Evolutionary conservation across 2,888 invertebrate genomes (phyloP).

Genomic region (Ectemnius lituratus): DNA sequence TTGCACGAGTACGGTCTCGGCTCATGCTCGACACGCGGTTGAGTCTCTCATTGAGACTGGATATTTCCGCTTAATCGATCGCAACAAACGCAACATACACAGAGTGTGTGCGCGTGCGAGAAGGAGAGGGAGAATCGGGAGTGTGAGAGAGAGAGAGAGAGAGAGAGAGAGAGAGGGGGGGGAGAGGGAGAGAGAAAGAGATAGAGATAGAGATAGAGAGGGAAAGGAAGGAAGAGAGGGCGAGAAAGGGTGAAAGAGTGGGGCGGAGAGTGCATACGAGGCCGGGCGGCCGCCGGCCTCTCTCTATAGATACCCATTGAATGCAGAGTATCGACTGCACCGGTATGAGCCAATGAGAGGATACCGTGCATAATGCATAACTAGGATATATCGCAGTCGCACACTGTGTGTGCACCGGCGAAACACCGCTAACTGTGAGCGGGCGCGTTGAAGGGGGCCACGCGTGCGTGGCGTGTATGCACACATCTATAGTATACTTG

Average conservation of each 20-base stretch:
- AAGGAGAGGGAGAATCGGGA: no score
- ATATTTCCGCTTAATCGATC: constrained; percentile 69
- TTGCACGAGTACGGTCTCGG: not conserved
- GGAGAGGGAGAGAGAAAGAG: no score
- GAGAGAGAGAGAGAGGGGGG: no score
- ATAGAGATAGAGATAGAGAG: no score
- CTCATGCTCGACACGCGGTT: constrained; percentile 6
- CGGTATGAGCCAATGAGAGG: constrained; percentile 67
- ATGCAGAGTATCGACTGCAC: constrained; percentile 67
- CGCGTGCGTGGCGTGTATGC: constrained; percentile 29
- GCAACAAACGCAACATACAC: constrained; percentile 65
- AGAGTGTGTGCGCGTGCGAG: constrained; percentile 14
- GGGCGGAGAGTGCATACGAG: no score
- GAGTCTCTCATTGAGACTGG: constrained; percentile 43
- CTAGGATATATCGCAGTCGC: constrained; percentile 65
- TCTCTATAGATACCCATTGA: constrained; percentile 63
- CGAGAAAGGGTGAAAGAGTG: constrained; percentile 3
- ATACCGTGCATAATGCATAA: constrained; percentile 68
- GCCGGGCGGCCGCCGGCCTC: no score
- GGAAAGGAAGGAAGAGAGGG: not conserved
- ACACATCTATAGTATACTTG: not conserved
- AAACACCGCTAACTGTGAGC: constrained; percentile 47
- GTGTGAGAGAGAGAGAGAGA: no score
- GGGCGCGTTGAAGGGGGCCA: constrained; percentile 12
- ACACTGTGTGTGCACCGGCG: constrained; percentile 35